Percentiles rank a stretch among this genome's conserved stretches.
Evolutionary conservation across 2,888 invertebrate genomes (phyloP).

Genomic region (Tetropium fuscum): DNA sequence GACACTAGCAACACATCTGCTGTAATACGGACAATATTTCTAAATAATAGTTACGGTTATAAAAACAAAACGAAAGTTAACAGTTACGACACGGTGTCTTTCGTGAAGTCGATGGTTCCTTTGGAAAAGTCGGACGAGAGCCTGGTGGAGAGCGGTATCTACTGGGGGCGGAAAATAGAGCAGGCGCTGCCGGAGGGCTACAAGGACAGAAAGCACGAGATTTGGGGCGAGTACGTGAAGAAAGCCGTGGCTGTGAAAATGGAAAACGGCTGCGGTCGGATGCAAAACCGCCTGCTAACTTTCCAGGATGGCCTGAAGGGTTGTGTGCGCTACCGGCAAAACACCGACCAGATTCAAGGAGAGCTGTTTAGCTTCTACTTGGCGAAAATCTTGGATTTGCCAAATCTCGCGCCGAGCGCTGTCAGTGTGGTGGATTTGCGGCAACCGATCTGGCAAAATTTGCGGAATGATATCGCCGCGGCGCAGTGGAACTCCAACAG

Average conservation of each 20-base stretch:
- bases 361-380: constrained; percentile 90
- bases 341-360: constrained; percentile 92
- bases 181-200: constrained; percentile 78
- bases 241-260: constrained; percentile 73
- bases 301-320: constrained; percentile 83
- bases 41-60: constrained; percentile 59
- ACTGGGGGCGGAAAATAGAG: constrained; percentile 80
- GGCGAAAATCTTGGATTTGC: constrained; percentile 79
- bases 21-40: constrained; percentile 53
- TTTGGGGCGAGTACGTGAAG: constrained; percentile 78
- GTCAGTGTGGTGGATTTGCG: constrained; percentile 79
- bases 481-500: constrained; percentile 86
- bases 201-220: constrained; percentile 70
- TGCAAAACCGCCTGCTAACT: constrained; percentile 86
- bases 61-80: constrained; percentile 42
- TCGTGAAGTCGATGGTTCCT: constrained; percentile 63
- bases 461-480: constrained; percentile 75
- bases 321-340: constrained; percentile 87
- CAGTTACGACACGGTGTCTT: constrained; percentile 67
- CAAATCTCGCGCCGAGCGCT: constrained; percentile 83
- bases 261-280: constrained; percentile 85
- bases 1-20: constrained; percentile 36
- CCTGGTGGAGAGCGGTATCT: constrained; percentile 74
- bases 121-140: constrained; percentile 62
- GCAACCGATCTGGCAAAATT: constrained; percentile 74